Evolutionary conservation across 2,888 invertebrate species (phyloP), one percentile per base, ranked within the genome.

Genomic region (Leptopilina myrica): DNA sequence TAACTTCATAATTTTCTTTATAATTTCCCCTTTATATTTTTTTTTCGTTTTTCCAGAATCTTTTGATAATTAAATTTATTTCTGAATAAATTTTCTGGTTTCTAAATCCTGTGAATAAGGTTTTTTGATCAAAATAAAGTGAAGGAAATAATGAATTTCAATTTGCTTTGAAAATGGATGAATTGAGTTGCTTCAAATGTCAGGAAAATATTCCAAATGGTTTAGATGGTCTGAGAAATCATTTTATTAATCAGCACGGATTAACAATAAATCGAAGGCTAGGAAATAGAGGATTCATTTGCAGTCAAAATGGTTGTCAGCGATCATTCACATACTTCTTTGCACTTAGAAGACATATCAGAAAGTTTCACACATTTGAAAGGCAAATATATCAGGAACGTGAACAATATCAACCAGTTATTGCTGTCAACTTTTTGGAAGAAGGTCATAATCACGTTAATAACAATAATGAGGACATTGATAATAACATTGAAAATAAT

Each of bases 151-250:
- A 20, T 20, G 1, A 20, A 20, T 20, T 20, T 20, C 1, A 20
- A 20, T 20, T 20, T 0, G 20, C 20, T 20, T 20, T 20, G 20
- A 59, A 59, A 14, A 77, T 77, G 67, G 67, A 77, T 3, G 43
- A 49, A 43, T 62, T 77, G 11, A 77, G 67, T 40, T 77, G 77
- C 67, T 77, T 77, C 67, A 43, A 67, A 33, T 77, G 77, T 11
- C 66, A 77, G 43, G 59, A 77, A n/a, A 12, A 56, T 40, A 26
- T 77, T 43, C 67, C 66, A 20, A 20, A 20, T 43, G 69, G 20
- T 5, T 69, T 69, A 12, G 43, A 69, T 43, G 43, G 69, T 5
- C 20, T 69, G 7, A 46, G 69, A 4, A 14, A 6, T 59, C 59
- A 59, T 59, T 59, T 59, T n/a, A n/a, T 59, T 59, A 59, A 59